Conservation (phyloP, 2,113 vertebrate species). For the Edolisoma coerulescens region DNA sequence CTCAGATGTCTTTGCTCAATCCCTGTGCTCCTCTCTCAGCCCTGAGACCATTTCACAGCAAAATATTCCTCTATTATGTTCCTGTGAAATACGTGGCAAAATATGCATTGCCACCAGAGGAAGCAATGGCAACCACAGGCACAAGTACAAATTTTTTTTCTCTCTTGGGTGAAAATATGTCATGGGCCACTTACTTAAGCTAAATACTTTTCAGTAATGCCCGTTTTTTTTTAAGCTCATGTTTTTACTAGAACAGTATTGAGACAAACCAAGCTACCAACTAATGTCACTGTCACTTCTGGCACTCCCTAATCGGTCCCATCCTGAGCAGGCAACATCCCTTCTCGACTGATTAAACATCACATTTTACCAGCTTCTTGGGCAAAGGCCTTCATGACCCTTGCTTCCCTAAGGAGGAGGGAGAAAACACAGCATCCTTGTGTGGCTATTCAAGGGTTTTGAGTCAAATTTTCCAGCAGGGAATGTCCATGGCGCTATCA, state of each 20-base stretch:
- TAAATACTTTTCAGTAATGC: not conserved
- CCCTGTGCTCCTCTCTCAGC: not conserved
- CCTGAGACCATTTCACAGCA: not conserved
- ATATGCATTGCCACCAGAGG: accelerated
- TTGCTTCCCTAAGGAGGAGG: not conserved
- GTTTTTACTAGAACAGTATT: not conserved
- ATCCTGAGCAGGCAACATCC: not conserved
- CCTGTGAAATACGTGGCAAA: not conserved
- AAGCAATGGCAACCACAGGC: not conserved
- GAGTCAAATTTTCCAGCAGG: not conserved
- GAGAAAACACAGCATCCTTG: not conserved
- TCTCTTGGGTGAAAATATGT: not conserved
- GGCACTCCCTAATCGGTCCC: accelerated
- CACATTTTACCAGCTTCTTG: not conserved
- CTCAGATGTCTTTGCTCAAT: not conserved
- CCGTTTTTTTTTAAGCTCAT: not conserved
- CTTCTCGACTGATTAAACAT: not conserved
- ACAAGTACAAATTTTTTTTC: not conserved
- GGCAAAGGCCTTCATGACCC: not conserved
- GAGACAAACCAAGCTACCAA: not conserved
- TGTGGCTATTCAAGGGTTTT: not conserved
- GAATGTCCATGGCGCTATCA: accelerated
- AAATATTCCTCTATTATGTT: not conserved
- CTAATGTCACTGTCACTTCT: not conserved
- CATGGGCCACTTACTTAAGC: not conserved